Evolutionary conservation across 2,888 invertebrate genomes (phyloP).

Genomic region (Dysmachus trigonus): DNA sequence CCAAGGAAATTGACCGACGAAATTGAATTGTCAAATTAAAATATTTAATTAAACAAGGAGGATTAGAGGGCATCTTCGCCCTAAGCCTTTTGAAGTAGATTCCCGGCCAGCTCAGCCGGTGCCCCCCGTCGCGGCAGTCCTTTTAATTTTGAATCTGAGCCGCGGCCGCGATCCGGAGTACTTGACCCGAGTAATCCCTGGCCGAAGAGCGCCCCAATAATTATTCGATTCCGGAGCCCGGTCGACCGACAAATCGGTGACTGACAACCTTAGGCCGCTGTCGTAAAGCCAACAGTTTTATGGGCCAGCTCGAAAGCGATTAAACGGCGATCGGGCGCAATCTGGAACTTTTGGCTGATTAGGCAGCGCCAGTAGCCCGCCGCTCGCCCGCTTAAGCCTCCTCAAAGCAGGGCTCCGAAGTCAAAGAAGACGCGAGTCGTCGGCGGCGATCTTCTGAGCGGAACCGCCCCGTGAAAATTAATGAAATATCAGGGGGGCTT

Average conservation of each 20-base stretch:
- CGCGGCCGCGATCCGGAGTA: background rate
- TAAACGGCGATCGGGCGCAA: background rate
- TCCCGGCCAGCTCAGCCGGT: background rate
- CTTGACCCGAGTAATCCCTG: background rate
- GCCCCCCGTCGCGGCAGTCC: background rate
- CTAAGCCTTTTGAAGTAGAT: background rate
- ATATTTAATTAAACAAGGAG: background rate
- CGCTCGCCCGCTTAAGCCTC: background rate
- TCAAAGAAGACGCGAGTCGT: background rate
- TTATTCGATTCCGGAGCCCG: background rate
- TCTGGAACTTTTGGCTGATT: background rate
- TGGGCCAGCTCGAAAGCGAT: constrained; percentile 29
- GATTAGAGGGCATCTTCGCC: background rate
- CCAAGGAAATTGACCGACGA: background rate
- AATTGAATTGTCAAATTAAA: background rate
- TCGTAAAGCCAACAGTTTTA: constrained; percentile 37
- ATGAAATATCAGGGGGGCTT: background rate
- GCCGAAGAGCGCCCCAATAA: background rate
- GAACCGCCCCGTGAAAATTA: constrained; percentile 1
- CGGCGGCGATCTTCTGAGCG: background rate
- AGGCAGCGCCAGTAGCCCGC: constrained; percentile 13
- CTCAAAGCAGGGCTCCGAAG: background rate
- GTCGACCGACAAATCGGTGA: background rate
- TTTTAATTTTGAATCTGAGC: background rate
- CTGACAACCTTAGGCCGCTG: background rate